Percentiles rank a stretch among this genome's conserved stretches.
phyloP scores from a whole-genome alignment of 1,140 invertebrate genomes.

The Drosophila mayri region DNA sequence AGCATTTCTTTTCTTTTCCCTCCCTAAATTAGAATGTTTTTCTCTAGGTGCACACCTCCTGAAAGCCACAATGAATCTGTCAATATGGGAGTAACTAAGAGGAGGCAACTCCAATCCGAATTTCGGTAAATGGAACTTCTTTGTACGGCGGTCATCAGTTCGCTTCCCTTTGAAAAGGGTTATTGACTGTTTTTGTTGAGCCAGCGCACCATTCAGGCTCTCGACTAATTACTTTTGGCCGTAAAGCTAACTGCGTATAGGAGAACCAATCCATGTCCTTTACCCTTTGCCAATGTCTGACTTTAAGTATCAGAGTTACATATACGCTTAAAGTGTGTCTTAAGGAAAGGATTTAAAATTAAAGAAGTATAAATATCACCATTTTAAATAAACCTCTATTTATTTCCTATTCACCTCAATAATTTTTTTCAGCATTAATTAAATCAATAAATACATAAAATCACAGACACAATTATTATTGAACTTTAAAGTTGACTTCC shows the following conservation, averaged over 20 bases:
- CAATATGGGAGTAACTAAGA: constrained; percentile 34
- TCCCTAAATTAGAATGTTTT: not conserved
- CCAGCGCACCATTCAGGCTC: constrained; percentile 20
- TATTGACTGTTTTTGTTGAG: constrained; percentile 23
- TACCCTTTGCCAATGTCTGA: not conserved
- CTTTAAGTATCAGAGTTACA: too few species aligned
- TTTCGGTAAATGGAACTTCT: constrained; percentile 36
- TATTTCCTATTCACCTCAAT: not conserved
- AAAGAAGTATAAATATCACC: not conserved
- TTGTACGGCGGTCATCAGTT: constrained; percentile 32
- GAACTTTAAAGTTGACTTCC: constrained; percentile 9
- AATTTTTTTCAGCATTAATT: too few species aligned
- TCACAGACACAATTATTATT: not conserved
- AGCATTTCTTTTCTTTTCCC: fast-evolving
- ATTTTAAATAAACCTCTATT: too few species aligned
- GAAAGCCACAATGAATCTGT: constrained; percentile 26
- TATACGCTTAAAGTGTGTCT: not conserved
- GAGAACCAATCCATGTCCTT: not conserved
- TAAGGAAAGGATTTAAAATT: not conserved
- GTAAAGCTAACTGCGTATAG: not conserved
- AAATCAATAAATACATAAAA: too few species aligned
- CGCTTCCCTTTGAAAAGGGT: constrained; percentile 27
- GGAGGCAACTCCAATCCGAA: constrained; percentile 14
- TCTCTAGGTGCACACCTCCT: not conserved
- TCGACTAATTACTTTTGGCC: constrained; percentile 26